These are phyloP conservation scores for Meda fulgida DNA, from an alignment of 2,797 vertebrate genomes.

Conservation along the genomic window DNA sequence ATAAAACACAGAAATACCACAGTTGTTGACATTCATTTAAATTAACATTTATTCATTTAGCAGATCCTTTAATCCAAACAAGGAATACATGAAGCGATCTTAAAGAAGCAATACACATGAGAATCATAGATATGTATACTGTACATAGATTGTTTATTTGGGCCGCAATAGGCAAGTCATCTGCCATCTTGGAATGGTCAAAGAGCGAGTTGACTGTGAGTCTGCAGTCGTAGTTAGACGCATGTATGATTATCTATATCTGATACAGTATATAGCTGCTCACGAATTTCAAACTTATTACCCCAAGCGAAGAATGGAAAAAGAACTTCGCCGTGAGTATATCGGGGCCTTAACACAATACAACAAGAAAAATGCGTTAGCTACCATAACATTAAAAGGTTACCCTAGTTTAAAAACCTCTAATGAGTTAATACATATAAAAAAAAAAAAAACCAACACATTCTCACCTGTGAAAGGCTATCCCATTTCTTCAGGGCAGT, in stretches of 20 bases:
- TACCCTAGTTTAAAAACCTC: neutral
- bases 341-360: neutral
- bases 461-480: neutral
- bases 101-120: neutral
- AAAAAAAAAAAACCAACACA: neutral
- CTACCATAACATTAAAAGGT: neutral
- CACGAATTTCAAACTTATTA: too few relatives aligned
- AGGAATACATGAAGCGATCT: neutral
- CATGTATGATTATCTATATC: neutral
- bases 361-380: neutral
- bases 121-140: neutral
- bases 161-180: too few relatives aligned
- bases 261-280: neutral
- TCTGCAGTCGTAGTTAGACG: neutral
- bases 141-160: neutral
- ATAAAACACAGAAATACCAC: neutral
- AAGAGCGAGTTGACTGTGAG: neutral
- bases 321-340: too few relatives aligned
- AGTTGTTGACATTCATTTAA: slow-evolving; percentile 1
- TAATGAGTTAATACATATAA: neutral
- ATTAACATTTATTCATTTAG: neutral
- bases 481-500: neutral
- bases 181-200: neutral
- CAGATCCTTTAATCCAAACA: neutral
- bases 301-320: too few relatives aligned